Conservation (phyloP, 2,888 invertebrate species). For the Dynastes tityus region DNA sequence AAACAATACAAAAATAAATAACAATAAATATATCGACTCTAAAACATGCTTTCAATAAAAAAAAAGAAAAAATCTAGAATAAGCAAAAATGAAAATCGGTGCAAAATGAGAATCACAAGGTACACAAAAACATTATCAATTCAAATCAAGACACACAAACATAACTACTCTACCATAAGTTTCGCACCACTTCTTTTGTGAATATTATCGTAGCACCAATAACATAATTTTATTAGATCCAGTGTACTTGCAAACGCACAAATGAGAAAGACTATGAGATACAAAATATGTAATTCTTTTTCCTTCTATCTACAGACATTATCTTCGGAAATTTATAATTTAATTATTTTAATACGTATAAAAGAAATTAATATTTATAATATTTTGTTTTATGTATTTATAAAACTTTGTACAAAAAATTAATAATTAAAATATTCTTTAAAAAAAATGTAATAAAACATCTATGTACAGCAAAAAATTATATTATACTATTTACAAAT, state of each 20-base stretch:
- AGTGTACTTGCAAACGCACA: conserved; percentile 31
- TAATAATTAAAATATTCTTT: conserved; percentile 46
- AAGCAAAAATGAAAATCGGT: conserved; percentile 30
- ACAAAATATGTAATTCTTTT: conserved; percentile 14
- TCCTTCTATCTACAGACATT: conserved; percentile 43
- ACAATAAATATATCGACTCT: conserved; percentile 67
- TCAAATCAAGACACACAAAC: neutral
- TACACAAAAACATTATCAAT: neutral
- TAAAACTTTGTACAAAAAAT: conserved; percentile 52
- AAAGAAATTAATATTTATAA: conserved; percentile 50
- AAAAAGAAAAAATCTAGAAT: conserved; percentile 50
- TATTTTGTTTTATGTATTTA: conserved; percentile 26
- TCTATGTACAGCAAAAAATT: conserved; percentile 48
- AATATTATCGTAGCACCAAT: conserved; percentile 10
- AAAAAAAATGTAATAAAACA: conserved; percentile 36
- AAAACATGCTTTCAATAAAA: conserved; percentile 66
- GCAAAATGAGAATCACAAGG: conserved; percentile 34
- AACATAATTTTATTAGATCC: conserved; percentile 25
- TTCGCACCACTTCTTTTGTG: conserved; percentile 12
- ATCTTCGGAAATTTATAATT: conserved; percentile 50
- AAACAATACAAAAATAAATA: conserved; percentile 63
- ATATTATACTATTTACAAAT: conserved; percentile 37
- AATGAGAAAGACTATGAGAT: conserved; percentile 13
- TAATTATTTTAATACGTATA: conserved; percentile 50
- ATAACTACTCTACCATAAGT: neutral